Evolutionary conservation across 2,797 vertebrate species (phyloP).

Genomic region (Synanceia verrucosa): DNA sequence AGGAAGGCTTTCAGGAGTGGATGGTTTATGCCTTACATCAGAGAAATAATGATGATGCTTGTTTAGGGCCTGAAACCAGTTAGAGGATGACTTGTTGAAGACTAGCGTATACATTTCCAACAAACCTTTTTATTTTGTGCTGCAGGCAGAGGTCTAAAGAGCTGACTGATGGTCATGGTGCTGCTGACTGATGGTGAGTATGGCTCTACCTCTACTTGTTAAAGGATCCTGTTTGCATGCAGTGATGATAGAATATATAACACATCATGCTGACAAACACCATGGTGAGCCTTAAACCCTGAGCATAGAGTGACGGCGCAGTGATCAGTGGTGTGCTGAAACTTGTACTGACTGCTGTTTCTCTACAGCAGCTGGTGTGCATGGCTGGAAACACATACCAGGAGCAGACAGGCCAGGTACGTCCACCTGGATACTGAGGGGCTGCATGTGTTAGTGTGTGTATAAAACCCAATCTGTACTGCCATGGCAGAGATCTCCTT

Average conservation of each 20-base stretch:
- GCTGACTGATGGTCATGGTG: neutral
- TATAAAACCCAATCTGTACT: slow-evolving; percentile 68
- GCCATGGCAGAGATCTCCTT: slow-evolving; percentile 51
- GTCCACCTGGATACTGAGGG: neutral
- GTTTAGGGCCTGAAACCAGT: too few species aligned
- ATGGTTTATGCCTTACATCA: too few species aligned
- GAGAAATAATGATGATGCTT: too few species aligned
- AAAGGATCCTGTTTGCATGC: neutral
- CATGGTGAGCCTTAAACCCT: slow-evolving; percentile 38
- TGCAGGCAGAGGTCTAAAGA: slow-evolving; percentile 13
- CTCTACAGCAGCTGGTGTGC: neutral
- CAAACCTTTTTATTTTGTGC: neutral
- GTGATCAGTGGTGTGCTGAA: accelerated
- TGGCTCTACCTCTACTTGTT: accelerated
- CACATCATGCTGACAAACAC: slow-evolving; percentile 59
- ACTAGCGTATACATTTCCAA: too few species aligned
- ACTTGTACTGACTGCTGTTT: neutral
- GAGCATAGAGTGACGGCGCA: slow-evolving; percentile 20
- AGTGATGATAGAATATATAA: slow-evolving; percentile 46
- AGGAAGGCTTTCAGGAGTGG: neutral
- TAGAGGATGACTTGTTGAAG: too few species aligned
- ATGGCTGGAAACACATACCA: accelerated
- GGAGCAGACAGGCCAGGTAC: neutral
- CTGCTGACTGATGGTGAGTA: slow-evolving; percentile 4
- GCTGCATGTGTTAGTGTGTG: too few species aligned